Evolutionary conservation across 2,888 invertebrate genomes (phyloP).

Genomic region (Gymnosoma rotundatum): DNA sequence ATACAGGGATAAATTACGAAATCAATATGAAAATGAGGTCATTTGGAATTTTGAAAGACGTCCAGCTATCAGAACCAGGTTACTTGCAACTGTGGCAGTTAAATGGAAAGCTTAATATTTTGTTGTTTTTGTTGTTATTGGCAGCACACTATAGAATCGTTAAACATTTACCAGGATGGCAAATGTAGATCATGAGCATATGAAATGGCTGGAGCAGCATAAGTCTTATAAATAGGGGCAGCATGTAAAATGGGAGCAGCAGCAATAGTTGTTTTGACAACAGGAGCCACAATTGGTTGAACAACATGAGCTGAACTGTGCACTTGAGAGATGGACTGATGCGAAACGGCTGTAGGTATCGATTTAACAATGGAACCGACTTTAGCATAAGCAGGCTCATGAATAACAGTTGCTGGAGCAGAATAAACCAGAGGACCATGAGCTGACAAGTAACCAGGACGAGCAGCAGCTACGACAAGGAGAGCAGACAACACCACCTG

Average conservation of each 20-base stretch:
- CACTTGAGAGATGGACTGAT: slow-evolving; percentile 83
- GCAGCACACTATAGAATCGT: background rate
- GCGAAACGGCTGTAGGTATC: slow-evolving; percentile 84
- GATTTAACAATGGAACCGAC: slow-evolving; percentile 77
- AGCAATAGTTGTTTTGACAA: slow-evolving; percentile 70
- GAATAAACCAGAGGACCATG: slow-evolving; percentile 72
- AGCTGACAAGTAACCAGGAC: slow-evolving; percentile 76
- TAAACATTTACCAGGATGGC: slow-evolving; percentile 60
- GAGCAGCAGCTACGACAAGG: slow-evolving; percentile 79
- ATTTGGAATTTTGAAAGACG: slow-evolving; percentile 58
- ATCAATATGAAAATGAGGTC: slow-evolving; percentile 28
- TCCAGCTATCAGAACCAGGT: slow-evolving; percentile 56
- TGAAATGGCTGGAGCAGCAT: slow-evolving; percentile 63
- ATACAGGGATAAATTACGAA: slow-evolving; percentile 1
- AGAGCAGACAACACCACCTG: slow-evolving; percentile 79
- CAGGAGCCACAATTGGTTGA: slow-evolving; percentile 74
- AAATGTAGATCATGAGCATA: slow-evolving; percentile 60
- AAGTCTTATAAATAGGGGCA: slow-evolving; percentile 50
- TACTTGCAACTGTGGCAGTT: slow-evolving; percentile 24
- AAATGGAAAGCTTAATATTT: slow-evolving; percentile 18
- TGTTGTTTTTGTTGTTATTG: background rate
- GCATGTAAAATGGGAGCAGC: slow-evolving; percentile 69
- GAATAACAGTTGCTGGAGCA: slow-evolving; percentile 75
- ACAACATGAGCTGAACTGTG: slow-evolving; percentile 78
- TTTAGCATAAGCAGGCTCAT: slow-evolving; percentile 76